Percentiles rank a stretch among this genome's conserved stretches.
phyloP scores from a whole-genome alignment of 2,888 invertebrate species.

The Calameuta filiformis region DNA sequence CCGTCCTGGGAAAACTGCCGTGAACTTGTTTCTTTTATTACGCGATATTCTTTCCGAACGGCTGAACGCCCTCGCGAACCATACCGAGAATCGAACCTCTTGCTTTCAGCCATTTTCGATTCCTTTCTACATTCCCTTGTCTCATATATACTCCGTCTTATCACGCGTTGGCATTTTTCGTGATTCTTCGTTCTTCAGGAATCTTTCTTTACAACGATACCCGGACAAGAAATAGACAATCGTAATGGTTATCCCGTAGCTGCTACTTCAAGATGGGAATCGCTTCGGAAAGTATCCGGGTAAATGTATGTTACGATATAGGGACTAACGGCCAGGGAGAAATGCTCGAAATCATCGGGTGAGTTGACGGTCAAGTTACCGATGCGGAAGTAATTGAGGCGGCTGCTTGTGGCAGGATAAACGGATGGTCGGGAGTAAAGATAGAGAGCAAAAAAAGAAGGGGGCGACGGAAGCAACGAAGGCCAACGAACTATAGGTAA shows the following conservation, averaged over 20 bases:
- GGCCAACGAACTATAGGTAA: neutral
- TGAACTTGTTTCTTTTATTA: slow-evolving; percentile 27
- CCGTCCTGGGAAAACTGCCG: slow-evolving; percentile 34
- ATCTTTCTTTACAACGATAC: too few species aligned
- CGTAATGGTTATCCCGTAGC: neutral
- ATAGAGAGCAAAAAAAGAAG: slow-evolving; percentile 15
- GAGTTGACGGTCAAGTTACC: slow-evolving; percentile 39
- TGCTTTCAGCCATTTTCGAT: neutral
- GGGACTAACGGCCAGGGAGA: slow-evolving; percentile 49
- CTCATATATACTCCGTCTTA: neutral
- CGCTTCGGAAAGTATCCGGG: too few species aligned
- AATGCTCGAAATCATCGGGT: slow-evolving; percentile 36
- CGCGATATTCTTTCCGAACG: slow-evolving; percentile 35
- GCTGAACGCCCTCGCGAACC: slow-evolving; percentile 21
- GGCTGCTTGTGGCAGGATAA: too few species aligned
- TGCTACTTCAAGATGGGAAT: too few species aligned
- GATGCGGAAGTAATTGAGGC: slow-evolving; percentile 49
- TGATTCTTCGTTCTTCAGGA: too few species aligned
- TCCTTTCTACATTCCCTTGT: neutral
- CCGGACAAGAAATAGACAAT: neutral
- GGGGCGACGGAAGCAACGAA: neutral
- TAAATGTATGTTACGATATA: slow-evolving; percentile 24
- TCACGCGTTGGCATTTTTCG: too few species aligned
- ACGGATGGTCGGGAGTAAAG: too few species aligned
- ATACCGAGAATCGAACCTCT: neutral